phyloP scores from a whole-genome alignment of 2,888 invertebrate genomes.

The Gortyna flavago region DNA sequence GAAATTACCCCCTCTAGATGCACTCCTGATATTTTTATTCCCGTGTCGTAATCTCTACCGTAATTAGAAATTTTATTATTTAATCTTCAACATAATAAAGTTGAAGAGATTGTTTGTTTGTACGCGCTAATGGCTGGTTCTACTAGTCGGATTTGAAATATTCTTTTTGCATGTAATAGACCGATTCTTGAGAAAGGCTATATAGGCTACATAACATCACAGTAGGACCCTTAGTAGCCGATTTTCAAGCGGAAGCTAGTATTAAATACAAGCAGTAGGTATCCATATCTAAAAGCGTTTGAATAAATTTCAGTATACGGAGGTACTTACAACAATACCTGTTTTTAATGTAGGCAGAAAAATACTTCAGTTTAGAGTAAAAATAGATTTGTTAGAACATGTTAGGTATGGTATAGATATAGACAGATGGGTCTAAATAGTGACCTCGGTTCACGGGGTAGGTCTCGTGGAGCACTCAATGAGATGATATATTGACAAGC shows the following conservation, averaged over 20 bases:
- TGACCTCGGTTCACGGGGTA: background rate
- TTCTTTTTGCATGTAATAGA: background rate
- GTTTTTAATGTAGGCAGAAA: constrained; percentile 15
- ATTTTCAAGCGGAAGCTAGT: background rate
- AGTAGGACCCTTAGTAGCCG: background rate
- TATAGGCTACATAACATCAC: background rate
- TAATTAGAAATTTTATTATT: background rate
- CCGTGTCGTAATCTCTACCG: background rate
- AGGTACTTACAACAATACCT: background rate
- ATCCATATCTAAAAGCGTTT: background rate
- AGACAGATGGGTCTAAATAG: background rate
- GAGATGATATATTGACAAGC: constrained; percentile 4
- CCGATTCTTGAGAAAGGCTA: background rate
- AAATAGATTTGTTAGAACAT: constrained; percentile 9
- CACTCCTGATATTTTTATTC: background rate
- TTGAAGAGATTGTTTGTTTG: background rate
- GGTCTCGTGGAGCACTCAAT: constrained; percentile 19
- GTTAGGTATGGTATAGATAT: background rate
- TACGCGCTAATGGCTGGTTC: background rate
- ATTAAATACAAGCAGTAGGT: background rate
- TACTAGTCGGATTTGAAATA: background rate
- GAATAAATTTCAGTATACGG: background rate
- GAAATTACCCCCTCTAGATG: background rate
- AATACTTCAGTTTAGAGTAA: background rate
- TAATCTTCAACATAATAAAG: background rate